Evolutionary conservation across 2,888 invertebrate species (phyloP).

Genomic region (Ormyrus labotus): DNA sequence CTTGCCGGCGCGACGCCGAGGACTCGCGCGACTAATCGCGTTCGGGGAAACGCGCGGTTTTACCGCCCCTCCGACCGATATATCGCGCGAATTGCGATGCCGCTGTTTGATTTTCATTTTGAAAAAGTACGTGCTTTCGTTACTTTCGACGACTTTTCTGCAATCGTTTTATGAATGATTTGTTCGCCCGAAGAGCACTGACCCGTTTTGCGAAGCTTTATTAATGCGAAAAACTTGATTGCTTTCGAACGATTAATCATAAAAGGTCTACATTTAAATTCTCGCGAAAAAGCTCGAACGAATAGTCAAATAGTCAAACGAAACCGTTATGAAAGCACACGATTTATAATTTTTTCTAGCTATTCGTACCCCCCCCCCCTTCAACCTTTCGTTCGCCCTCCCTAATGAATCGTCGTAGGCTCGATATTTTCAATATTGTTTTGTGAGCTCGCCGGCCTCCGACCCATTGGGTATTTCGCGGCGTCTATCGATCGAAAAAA

Average conservation of each 20-base stretch:
- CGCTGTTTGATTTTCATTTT: too few species aligned
- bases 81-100: too few species aligned
- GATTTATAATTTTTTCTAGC: not conserved
- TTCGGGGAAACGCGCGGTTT: not conserved
- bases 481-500: conserved; percentile 42
- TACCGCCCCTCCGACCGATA: not conserved
- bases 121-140: too few species aligned
- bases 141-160: too few species aligned
- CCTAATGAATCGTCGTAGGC: conserved; percentile 37
- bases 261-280: not conserved
- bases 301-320: not conserved
- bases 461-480: conserved; percentile 44
- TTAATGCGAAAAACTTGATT: too few species aligned
- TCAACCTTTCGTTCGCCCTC: not conserved
- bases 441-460: conserved; percentile 34
- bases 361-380: not conserved
- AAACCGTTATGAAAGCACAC: not conserved
- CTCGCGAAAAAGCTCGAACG: not conserved
- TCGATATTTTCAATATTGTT: conserved; percentile 54
- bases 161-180: too few species aligned
- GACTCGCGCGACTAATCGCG: not conserved
- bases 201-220: too few species aligned
- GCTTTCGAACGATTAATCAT: too few species aligned
- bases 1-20: not conserved
- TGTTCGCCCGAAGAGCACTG: too few species aligned